Conservation (phyloP, 1,140 invertebrate species). For the Delia radicum region DNA sequence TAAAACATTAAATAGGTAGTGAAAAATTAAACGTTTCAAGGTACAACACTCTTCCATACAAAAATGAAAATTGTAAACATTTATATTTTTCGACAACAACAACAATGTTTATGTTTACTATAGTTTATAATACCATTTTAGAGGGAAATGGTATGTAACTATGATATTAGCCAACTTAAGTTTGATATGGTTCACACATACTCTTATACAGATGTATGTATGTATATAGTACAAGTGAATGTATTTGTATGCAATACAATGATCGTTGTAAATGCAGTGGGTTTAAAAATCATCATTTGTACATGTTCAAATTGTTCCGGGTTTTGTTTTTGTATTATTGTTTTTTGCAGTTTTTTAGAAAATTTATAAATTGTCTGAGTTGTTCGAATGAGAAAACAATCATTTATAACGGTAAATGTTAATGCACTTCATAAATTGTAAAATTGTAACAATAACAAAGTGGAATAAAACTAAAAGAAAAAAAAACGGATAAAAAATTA, state of each 20-base stretch:
- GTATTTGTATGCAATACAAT: no score
- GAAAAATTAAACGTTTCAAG: no score
- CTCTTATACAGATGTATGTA: no score
- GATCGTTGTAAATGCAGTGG: neutral
- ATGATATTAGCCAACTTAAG: neutral
- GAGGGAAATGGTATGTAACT: neutral
- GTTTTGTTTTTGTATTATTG: neutral
- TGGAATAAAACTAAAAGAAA: no score
- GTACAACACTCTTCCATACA: no score
- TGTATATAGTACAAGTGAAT: no score
- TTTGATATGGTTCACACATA: neutral
- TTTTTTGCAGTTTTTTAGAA: neutral
- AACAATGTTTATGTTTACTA: no score
- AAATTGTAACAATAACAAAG: neutral
- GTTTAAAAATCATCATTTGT: neutral
- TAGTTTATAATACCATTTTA: neutral
- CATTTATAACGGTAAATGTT: slow-evolving; percentile 4
- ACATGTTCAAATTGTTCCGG: neutral
- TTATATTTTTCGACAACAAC: no score
- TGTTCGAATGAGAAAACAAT: neutral
- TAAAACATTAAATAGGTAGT: no score
- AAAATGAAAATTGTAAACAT: no score
- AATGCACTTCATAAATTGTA: slow-evolving; percentile 3
- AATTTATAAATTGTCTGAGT: neutral
- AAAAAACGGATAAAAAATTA: no score